Evolutionary conservation across 2,888 invertebrate species (phyloP).

Genomic region (Galerucella calmariensis): DNA sequence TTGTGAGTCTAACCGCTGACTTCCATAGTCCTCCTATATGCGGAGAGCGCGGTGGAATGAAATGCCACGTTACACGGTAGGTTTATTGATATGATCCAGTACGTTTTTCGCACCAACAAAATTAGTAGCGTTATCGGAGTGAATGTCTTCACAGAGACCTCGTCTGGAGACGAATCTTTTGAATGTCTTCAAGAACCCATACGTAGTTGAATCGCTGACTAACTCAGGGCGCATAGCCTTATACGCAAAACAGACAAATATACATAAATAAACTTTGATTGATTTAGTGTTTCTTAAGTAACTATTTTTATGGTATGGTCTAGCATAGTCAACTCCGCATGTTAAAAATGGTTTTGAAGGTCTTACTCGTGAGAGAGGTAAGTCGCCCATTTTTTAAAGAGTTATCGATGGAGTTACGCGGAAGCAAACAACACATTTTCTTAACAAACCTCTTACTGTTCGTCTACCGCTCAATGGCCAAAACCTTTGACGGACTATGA

Average conservation of each 20-base stretch:
- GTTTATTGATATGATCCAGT: neutral
- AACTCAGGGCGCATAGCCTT: conserved; percentile 33
- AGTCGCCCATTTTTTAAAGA: too few relatives aligned
- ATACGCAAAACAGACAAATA: conserved; percentile 29
- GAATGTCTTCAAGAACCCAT: conserved; percentile 25
- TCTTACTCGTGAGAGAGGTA: too few relatives aligned
- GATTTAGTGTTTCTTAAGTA: conserved; percentile 36
- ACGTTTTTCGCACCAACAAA: conserved; percentile 13
- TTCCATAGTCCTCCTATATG: too few relatives aligned
- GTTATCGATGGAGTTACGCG: too few relatives aligned
- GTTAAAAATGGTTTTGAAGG: too few relatives aligned
- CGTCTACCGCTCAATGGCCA: neutral
- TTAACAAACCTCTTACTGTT: neutral
- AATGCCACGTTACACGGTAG: too few relatives aligned
- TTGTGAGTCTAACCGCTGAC: too few relatives aligned
- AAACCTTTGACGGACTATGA: neutral
- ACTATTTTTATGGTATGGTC: conserved; percentile 44
- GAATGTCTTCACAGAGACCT: conserved; percentile 22
- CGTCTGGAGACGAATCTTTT: conserved; percentile 18
- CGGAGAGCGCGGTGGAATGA: too few relatives aligned
- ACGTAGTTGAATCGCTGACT: conserved; percentile 18
- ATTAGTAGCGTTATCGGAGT: conserved; percentile 24
- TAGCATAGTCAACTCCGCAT: conserved; percentile 43
- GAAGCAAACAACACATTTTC: neutral
- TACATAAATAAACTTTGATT: conserved; percentile 43